Evolutionary conservation across 2,888 invertebrate genomes (phyloP).

Genomic region (Rugalucina vietnamica): DNA sequence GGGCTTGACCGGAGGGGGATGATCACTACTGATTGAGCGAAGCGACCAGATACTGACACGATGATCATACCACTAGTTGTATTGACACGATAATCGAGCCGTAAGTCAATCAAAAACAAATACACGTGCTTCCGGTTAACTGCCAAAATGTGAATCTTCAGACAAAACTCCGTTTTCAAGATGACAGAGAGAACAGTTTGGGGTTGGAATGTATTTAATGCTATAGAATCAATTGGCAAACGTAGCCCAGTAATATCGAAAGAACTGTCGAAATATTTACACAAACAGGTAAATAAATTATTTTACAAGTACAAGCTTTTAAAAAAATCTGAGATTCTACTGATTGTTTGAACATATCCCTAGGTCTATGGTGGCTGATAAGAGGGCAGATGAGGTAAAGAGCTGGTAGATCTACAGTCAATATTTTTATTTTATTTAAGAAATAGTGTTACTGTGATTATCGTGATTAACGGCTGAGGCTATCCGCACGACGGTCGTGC

Average conservation of each 20-base stretch:
- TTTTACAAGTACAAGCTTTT: no score
- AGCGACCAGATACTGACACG: background rate
- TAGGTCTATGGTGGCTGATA: no score
- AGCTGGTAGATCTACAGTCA: no score
- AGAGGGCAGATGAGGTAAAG: no score
- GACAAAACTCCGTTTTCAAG: background rate
- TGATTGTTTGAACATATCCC: no score
- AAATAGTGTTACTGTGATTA: no score
- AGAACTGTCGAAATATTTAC: conserved; percentile 61
- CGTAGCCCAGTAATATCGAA: conserved; percentile 46
- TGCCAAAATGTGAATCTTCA: conserved; percentile 1
- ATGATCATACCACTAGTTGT: background rate
- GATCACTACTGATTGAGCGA: no score
- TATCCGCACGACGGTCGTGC: no score
- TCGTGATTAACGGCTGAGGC: no score
- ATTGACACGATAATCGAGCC: background rate
- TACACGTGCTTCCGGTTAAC: conserved; percentile 60
- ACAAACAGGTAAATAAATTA: conserved; percentile 63
- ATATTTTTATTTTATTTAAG: no score
- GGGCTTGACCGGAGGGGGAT: no score
- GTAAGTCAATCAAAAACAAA: conserved; percentile 38
- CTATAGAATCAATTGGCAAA: conserved; percentile 64
- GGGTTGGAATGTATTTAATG: conserved; percentile 55
- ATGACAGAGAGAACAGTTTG: conserved; percentile 32
- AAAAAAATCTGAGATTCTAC: no score